Evolutionary conservation across 1,140 invertebrate genomes (phyloP), one percentile per base, ranked within the genome.

Genomic region (Chironomus striatipennis): DNA sequence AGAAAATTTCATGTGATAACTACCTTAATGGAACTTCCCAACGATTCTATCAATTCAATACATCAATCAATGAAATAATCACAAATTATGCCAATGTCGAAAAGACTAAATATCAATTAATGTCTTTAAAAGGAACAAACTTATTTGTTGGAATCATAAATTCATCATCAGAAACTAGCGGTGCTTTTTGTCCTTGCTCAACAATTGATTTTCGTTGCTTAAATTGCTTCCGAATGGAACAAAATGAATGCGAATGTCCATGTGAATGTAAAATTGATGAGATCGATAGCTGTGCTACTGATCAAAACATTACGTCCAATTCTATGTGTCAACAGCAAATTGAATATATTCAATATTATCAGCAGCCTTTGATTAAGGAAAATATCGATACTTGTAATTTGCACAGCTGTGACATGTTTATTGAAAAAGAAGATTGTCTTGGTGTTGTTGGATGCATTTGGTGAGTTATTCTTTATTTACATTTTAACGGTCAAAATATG

Each of bases 151-250:
- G 93, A 4, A 87, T 97, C 12, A 90, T 97, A 3, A 96, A 97
- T 81, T 89, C 91, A 67, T 80, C 80, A 34, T 81, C 73, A 43
- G 79, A 81, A 18, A 92, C 92, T 0, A 95, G 94, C 6, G 78
- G 90, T 10, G 92, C 94, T 7, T 97, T 97, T 81, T 97, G 95
- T 82, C 95, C 95, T 0, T 98, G 95, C 79, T 96, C 93, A 80
- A 94, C 93, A 80, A 91, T 91, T 75, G 93, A 97, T 81, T 87
- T 94, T 18, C 83, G 93, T 0, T 98, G 95, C 80, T 85, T 98
- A 5, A 97, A 97, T 80, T 98, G 95, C 80, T 91, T 95, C 81
- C 87, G 94, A 18, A 95, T 97, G 93, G 96, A 97, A 80, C 94
- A 95, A 83, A 94, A 89, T 7, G 94, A 96, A 78, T 97, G 95